Conservation (phyloP, 2,888 invertebrate species). For the Cosmia trapezina region DNA sequence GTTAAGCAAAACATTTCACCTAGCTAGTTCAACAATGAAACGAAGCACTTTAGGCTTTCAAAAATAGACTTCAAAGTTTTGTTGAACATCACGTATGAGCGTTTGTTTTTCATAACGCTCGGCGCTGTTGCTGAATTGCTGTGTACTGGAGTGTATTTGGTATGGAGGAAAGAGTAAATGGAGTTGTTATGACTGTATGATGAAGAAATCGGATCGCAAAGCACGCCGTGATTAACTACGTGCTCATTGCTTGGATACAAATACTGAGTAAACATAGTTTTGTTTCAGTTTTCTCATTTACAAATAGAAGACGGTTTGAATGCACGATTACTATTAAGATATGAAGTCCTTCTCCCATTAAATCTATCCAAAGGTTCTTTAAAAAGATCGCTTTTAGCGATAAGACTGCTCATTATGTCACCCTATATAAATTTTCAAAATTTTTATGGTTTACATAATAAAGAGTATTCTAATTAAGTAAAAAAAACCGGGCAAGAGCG, state of each 20-base stretch:
- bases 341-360: neutral
- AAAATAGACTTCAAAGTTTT: slow-evolving; percentile 45
- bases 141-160: neutral
- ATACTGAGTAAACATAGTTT: neutral
- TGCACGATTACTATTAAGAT: neutral
- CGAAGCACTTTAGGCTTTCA: slow-evolving; percentile 33
- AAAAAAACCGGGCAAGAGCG: too few relatives aligned
- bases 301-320: neutral
- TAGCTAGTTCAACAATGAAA: slow-evolving; percentile 24
- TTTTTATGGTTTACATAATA: too few relatives aligned
- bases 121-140: slow-evolving; percentile 10
- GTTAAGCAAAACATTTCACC: slow-evolving; percentile 24
- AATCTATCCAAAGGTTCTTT: too few relatives aligned
- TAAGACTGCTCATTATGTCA: too few relatives aligned
- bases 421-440: too few relatives aligned
- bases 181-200: slow-evolving; percentile 4
- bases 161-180: slow-evolving; percentile 10
- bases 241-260: neutral
- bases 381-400: too few relatives aligned
- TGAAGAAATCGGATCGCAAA: neutral
- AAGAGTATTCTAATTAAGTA: neutral
- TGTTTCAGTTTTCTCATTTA: neutral
- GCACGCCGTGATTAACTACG: neutral
- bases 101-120: slow-evolving; percentile 56
- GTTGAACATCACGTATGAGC: slow-evolving; percentile 47